Percentiles rank a stretch among this genome's conserved stretches.
These are phyloP conservation scores for Megathymus violae DNA, from an alignment of 1,140 invertebrate species.

Conservation along the genomic window DNA sequence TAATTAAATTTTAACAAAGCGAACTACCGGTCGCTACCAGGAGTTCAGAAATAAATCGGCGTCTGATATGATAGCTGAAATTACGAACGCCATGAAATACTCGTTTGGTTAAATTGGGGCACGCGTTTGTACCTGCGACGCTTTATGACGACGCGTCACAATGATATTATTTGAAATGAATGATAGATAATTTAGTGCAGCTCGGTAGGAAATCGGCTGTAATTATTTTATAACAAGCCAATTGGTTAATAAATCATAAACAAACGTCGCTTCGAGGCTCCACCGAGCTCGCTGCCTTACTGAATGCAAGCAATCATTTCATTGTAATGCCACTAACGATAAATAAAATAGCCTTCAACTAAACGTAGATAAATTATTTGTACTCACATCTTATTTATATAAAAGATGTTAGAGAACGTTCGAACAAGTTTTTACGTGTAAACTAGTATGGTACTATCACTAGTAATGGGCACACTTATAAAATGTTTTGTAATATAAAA, in stretches of 20 bases:
- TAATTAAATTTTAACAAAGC: not conserved
- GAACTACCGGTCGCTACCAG: not conserved
- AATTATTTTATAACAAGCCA: constrained; percentile 51
- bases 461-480: no score
- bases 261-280: constrained; percentile 14
- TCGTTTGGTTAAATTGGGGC: constrained; percentile 16
- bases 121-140: not conserved
- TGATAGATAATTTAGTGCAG: constrained; percentile 43
- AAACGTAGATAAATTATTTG: no score
- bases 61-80: constrained; percentile 12
- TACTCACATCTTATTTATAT: no score
- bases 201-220: constrained; percentile 38
- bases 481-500: no score
- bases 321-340: not conserved
- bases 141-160: no score
- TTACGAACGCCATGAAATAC: constrained; percentile 17
- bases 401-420: no score
- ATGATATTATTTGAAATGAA: constrained; percentile 36
- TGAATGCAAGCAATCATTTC: constrained; percentile 25
- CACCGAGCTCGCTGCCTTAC: not conserved
- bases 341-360: not conserved
- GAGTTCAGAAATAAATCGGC: constrained; percentile 13
- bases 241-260: constrained; percentile 51
- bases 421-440: no score
- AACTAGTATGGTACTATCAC: no score